Base-by-base conservation (phyloP, 2,888 invertebrate species). In the Ophion obscuratus region DNA sequence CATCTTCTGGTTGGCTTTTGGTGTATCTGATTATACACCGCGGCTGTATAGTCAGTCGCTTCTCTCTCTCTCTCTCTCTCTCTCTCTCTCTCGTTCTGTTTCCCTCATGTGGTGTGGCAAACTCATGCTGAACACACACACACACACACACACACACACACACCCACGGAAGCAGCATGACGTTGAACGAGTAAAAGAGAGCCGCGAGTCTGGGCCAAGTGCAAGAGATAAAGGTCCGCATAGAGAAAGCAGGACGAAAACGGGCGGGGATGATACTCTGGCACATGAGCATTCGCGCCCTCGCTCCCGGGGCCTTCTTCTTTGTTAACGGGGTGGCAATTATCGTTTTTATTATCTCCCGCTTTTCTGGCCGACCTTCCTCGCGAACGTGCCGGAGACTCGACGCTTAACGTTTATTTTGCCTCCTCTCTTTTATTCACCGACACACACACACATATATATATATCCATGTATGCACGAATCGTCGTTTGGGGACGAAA, bases 241-340 rank as follows among this genome's bases (percentile, higher is more conserved):
- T 53, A 75, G 67, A 75, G 79, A 83, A 79, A 77, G 40, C 74
- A 74, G 74, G 82, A 64, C 64, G 59, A 73, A 83, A 79, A 53
- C 67, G 67, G 53, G 59, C 27, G 62, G 68, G 79, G 62, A 71
- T 79, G 79, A 79, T 71, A 53, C 79, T 81, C 62, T 53, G 53
- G 73, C 59, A 74, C 74, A 74, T 74, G 73, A 81, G 81, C 81
- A 74, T 81, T 53, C 53, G 53, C 53, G 53, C 81, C 74, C 74
- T 81, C 66, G 81, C 81, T 81, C 59, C 66, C 74, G 67, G 73
- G 75, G 74, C 70, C 53, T 53, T 53, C 53, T 83, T 83, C 86
- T 86, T 86, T 83, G 86, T 86, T 83, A 86, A 86, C 86, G 83
- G 81, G 76, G 86, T 83, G 80, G 86, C 86, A 86, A 86, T 86